phyloP scores from a whole-genome alignment of 2,113 vertebrate species.

The Empidonax alnorum region DNA sequence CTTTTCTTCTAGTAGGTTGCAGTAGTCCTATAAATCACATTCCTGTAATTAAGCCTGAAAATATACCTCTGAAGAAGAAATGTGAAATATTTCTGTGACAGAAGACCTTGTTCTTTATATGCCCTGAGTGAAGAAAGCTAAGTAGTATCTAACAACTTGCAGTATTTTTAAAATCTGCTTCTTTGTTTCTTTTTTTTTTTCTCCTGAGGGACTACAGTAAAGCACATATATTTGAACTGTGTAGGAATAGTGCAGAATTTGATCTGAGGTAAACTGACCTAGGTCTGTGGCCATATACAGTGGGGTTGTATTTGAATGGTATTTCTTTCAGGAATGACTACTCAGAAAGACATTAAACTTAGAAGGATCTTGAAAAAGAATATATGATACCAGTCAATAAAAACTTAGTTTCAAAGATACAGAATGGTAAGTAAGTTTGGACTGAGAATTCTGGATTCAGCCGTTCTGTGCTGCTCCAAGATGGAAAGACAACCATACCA shows the following conservation, averaged over 20 bases:
- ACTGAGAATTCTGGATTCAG: background rate
- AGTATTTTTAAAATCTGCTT: background rate
- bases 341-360: background rate
- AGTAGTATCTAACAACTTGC: background rate
- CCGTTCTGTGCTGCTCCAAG: background rate
- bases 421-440: background rate
- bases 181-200: background rate
- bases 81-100: background rate
- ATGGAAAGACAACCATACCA: background rate
- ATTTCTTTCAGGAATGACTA: background rate
- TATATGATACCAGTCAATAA: background rate
- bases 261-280: background rate
- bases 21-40: background rate
- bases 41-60: background rate
- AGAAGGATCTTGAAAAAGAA: background rate
- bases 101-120: background rate
- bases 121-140: background rate
- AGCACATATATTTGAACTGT: background rate
- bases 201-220: background rate
- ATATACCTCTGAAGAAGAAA: background rate
- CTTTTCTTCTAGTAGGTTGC: background rate
- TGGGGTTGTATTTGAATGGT: background rate
- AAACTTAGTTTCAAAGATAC: background rate
- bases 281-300: background rate
- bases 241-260: background rate